Evolutionary conservation across 2,797 vertebrate species (phyloP).

Genomic region (Sebastes diploproa): DNA sequence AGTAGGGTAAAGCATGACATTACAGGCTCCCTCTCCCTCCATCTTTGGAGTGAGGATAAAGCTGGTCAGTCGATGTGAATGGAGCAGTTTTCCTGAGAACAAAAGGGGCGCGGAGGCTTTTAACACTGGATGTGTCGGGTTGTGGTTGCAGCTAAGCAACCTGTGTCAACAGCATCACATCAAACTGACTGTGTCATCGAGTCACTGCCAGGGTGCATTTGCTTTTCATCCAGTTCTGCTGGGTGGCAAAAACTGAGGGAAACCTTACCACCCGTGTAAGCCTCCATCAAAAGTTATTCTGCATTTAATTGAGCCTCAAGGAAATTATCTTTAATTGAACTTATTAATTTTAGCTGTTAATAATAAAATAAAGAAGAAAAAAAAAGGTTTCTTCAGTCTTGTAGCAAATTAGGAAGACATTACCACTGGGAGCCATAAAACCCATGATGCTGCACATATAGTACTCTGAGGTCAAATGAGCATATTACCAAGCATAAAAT

Average conservation of each 20-base stretch:
- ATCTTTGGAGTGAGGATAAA: conserved; percentile 22
- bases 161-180: conserved; percentile 30
- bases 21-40: conserved; percentile 13
- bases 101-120: conserved; percentile 42
- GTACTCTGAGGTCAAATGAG: conserved; percentile 7
- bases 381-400: neutral
- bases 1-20: conserved; percentile 19
- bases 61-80: conserved; percentile 3
- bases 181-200: conserved; percentile 24
- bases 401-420: neutral
- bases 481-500: neutral
- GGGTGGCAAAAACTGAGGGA: neutral
- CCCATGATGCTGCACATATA: neutral
- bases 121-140: conserved; percentile 28
- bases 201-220: neutral
- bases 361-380: neutral
- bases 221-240: conserved; percentile 11
- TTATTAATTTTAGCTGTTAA: neutral
- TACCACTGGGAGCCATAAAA: neutral
- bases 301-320: neutral
- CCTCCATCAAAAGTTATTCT: neutral
- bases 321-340: neutral
- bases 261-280: neutral
- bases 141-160: conserved; percentile 34
- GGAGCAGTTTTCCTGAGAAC: conserved; percentile 10